A percentile compares a stretch with the other conserved stretches of the same genome.
These are phyloP conservation scores for Tetramorium alpestre DNA, from an alignment of 1,140 invertebrate species.

Conservation along the genomic window DNA sequence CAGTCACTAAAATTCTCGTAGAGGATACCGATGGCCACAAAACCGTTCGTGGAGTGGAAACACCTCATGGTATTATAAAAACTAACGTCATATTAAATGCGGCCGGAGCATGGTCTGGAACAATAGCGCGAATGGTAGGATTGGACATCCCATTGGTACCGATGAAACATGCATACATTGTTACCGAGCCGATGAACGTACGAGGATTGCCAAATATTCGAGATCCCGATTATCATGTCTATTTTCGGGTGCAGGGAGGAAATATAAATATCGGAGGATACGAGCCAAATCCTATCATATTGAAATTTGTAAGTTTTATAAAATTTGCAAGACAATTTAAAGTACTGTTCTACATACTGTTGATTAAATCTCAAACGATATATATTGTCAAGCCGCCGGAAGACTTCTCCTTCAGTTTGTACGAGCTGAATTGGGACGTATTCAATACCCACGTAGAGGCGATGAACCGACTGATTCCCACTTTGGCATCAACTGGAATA, in stretches of 20 bases:
- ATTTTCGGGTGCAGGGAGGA: constrained; percentile 94
- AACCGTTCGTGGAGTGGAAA: constrained; percentile 91
- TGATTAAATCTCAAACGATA: neutral
- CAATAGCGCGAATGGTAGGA: constrained; percentile 90
- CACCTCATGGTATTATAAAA: constrained; percentile 90
- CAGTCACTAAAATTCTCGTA: constrained; percentile 89
- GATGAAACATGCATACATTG: constrained; percentile 96
- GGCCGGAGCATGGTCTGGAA: constrained; percentile 92
- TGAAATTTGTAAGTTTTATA: constrained; percentile 89
- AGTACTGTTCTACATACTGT: neutral
- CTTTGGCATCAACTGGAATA: constrained; percentile 90
- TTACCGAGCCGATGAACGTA: constrained; percentile 92
- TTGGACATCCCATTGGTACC: constrained; percentile 91
- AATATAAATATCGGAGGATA: constrained; percentile 94
- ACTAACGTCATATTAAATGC: constrained; percentile 92
- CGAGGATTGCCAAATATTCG: constrained; percentile 92
- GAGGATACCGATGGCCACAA: constrained; percentile 88
- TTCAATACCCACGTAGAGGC: constrained; percentile 92
- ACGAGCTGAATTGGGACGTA: constrained; percentile 94
- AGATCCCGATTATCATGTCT: constrained; percentile 94
- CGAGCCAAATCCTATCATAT: constrained; percentile 92
- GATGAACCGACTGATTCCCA: constrained; percentile 91
- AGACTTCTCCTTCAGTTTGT: constrained; percentile 93
- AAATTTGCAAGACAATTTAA: neutral
- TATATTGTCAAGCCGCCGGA: constrained; percentile 87